A percentile compares a stretch with the other conserved stretches of the same genome.
Conservation (phyloP, 2,113 vertebrate genomes). For the Grantiella picta region DNA sequence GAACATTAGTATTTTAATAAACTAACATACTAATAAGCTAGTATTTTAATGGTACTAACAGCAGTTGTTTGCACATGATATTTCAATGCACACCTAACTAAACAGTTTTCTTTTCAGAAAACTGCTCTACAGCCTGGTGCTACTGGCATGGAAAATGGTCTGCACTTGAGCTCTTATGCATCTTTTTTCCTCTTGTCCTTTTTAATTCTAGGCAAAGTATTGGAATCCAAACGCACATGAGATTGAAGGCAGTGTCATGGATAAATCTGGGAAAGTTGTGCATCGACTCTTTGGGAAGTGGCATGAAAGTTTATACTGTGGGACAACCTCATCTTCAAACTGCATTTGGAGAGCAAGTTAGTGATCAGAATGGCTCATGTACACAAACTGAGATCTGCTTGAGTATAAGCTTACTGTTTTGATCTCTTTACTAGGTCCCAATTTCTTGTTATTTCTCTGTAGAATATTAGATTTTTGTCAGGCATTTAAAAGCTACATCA, state of each 20-base stretch:
- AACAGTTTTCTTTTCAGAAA: not conserved
- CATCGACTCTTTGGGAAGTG: constrained; percentile 93
- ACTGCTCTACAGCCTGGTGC: not conserved
- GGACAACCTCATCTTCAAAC: constrained; percentile 81
- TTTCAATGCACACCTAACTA: not conserved
- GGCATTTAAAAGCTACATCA: not conserved
- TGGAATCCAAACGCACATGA: constrained; percentile 93
- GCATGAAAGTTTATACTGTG: constrained; percentile 91
- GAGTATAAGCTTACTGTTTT: not conserved
- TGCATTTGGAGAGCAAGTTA: constrained; percentile 96
- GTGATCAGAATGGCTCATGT: constrained; percentile 8
- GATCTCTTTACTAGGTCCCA: not conserved
- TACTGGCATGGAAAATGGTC: not conserved
- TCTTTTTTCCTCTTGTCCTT: not conserved
- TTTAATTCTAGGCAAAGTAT: constrained; percentile 84
- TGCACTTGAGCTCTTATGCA: not conserved
- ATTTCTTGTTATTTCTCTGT: not conserved
- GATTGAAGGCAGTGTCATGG: constrained; percentile 87
- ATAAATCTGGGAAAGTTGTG: constrained; percentile 84
- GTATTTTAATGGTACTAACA: not conserved
- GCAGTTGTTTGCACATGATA: not conserved
- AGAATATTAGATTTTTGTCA: not conserved
- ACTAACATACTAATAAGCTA: not conserved
- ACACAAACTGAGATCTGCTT: not conserved
- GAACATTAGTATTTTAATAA: not conserved